A percentile compares a stretch with the other conserved stretches of the same genome.
phyloP scores from a whole-genome alignment of 1,140 invertebrate species.

The Cotesia vestalis region DNA sequence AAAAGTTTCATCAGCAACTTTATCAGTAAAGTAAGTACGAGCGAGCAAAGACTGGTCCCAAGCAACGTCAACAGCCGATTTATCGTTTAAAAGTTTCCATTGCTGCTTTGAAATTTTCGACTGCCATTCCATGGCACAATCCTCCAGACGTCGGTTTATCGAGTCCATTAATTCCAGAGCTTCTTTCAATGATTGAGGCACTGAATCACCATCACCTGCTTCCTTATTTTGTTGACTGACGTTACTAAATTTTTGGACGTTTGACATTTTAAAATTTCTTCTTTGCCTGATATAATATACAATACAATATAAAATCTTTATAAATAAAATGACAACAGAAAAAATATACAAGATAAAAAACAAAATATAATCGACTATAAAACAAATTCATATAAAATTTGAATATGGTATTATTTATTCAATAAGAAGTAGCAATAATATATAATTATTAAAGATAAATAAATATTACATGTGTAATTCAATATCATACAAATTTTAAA shows the following conservation, averaged over 20 bases:
- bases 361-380: constrained; percentile 7
- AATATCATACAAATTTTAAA: constrained; percentile 40
- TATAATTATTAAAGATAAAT: constrained; percentile 35
- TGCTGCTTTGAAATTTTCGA: constrained; percentile 51
- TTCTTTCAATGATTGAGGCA: constrained; percentile 46
- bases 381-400: constrained; percentile 24
- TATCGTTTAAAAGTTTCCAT: constrained; percentile 50
- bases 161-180: constrained; percentile 42
- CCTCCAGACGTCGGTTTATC: constrained; percentile 50
- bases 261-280: constrained; percentile 8
- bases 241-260: background rate
- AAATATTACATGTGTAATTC: constrained; percentile 39
- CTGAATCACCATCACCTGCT: constrained; percentile 6
- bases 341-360: background rate
- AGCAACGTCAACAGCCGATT: constrained; percentile 34
- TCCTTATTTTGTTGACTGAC: background rate
- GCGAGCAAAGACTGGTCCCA: constrained; percentile 51
- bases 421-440: constrained; percentile 31
- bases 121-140: constrained; percentile 54
- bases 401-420: constrained; percentile 35
- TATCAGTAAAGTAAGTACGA: constrained; percentile 53
- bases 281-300: background rate
- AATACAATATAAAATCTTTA: background rate
- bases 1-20: constrained; percentile 52
- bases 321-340: background rate